These are phyloP conservation scores for Bufo gargarizans DNA, from an alignment of 2,113 vertebrate species.

Conservation along the genomic window DNA sequence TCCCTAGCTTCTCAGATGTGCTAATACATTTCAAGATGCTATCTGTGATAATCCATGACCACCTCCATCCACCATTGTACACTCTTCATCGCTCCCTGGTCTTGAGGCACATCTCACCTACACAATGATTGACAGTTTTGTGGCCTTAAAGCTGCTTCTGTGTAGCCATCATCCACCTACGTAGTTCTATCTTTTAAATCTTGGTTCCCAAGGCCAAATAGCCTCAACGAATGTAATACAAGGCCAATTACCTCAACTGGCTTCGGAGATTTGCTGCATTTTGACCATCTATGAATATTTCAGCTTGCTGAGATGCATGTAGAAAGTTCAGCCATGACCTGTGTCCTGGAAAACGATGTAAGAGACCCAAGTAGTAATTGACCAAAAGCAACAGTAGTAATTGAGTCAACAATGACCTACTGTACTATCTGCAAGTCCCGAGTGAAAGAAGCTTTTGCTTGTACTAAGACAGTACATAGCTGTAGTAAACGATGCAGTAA, in stretches of 20 bases:
- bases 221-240: neutral
- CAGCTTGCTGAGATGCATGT: neutral
- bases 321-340: neutral
- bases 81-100: neutral
- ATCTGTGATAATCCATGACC: neutral
- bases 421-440: neutral
- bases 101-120: neutral
- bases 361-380: neutral
- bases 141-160: neutral
- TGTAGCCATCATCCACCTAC: neutral
- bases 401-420: neutral
- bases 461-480: neutral
- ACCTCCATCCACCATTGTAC: neutral
- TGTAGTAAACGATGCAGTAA: neutral
- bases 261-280: conserved; percentile 22
- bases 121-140: neutral
- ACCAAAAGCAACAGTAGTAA: neutral
- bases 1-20: neutral
- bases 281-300: conserved; percentile 35
- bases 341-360: neutral
- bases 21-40: neutral
- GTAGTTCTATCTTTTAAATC: neutral
- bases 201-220: neutral
- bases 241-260: neutral
- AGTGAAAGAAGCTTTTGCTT: neutral